Conservation (phyloP, 2,888 invertebrate genomes). For the Rhaphigaster nebulosa region DNA sequence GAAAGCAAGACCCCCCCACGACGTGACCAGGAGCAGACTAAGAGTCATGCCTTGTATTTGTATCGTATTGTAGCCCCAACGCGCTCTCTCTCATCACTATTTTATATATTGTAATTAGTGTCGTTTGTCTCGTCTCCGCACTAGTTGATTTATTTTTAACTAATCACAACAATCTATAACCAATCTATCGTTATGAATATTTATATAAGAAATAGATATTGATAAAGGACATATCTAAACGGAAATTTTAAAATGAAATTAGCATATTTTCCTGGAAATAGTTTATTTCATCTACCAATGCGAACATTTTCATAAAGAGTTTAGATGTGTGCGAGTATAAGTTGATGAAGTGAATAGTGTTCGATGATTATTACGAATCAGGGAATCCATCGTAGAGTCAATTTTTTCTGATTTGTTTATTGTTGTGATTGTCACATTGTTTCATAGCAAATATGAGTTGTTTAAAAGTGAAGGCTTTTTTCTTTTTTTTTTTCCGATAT, state of each 20-base stretch:
- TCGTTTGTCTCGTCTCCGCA: constrained; percentile 3
- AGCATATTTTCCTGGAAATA: neutral
- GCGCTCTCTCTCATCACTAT: constrained; percentile 17
- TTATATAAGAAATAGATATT: neutral
- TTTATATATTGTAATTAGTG: constrained; percentile 27
- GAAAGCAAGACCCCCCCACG: constrained; percentile 65
- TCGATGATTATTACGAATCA: neutral
- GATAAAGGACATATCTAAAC: neutral
- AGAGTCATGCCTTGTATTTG: neutral
- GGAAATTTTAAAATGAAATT: neutral
- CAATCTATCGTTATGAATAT: neutral
- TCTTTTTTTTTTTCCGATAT: neutral
- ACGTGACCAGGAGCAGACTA: neutral
- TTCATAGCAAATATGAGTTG: neutral
- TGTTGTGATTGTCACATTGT: constrained; percentile 16
- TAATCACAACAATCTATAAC: constrained; percentile 22
- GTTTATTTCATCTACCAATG: neutral
- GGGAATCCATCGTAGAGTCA: neutral
- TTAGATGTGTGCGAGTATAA: too few species aligned
- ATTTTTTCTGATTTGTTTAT: neutral
- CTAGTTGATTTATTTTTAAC: neutral
- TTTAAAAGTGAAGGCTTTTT: neutral
- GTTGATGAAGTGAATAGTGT: neutral
- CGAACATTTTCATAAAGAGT: neutral
- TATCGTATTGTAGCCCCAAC: constrained; percentile 1